These are phyloP conservation scores for Margarornis squamiger DNA, from an alignment of 2,797 vertebrate genomes.

Conservation along the genomic window DNA sequence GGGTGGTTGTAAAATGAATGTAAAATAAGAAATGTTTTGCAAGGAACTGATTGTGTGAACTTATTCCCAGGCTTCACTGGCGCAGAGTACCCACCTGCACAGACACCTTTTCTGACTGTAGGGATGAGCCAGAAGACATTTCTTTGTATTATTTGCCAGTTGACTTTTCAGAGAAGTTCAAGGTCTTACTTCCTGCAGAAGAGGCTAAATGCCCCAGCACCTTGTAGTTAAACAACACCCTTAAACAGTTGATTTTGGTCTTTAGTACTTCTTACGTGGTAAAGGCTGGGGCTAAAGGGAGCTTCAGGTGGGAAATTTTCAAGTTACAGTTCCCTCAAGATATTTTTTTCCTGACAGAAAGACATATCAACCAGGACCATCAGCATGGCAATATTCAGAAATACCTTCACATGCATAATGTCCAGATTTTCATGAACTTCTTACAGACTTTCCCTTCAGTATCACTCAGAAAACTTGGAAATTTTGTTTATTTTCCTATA, in stretches of 20 bases:
- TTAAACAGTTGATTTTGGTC: not conserved
- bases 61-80: not conserved
- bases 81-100: rapidly evolving
- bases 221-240: not conserved
- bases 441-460: not conserved
- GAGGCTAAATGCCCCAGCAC: not conserved
- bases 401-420: not conserved
- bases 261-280: not conserved
- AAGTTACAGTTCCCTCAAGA: not conserved
- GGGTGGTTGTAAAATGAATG: not conserved
- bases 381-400: not conserved
- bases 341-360: not conserved
- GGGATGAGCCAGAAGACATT: not conserved
- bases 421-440: not conserved
- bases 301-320: not conserved
- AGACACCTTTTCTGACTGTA: not conserved
- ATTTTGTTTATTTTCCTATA: not conserved
- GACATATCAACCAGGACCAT: rapidly evolving
- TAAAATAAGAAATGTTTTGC: not conserved
- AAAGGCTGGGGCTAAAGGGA: not conserved
- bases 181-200: not conserved
- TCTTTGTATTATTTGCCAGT: not conserved
- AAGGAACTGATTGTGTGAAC: not conserved
- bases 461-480: not conserved
- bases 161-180: not conserved